Evolutionary conservation across 2,113 vertebrate species (phyloP).

Genomic region (Aegithalos caudatus): DNA sequence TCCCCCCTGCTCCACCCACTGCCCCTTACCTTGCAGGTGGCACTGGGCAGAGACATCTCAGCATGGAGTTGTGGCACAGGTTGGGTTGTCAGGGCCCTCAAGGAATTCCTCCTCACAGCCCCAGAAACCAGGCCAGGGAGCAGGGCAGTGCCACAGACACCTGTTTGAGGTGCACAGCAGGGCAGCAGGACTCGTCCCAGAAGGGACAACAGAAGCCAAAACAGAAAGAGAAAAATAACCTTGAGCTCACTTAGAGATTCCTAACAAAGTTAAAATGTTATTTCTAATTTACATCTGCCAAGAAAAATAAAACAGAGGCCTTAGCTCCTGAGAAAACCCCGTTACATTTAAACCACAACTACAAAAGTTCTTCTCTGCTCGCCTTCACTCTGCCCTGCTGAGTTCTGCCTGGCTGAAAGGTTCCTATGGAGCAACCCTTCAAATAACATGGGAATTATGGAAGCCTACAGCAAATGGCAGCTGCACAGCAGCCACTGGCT

Average conservation of each 20-base stretch:
- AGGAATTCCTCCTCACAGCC: neutral
- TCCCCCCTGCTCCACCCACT: too few species aligned
- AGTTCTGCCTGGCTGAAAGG: neutral
- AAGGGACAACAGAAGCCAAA: neutral
- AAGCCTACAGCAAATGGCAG: neutral
- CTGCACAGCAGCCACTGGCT: neutral
- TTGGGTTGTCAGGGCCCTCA: neutral
- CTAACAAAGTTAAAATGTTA: neutral
- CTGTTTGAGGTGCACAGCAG: fast-evolving
- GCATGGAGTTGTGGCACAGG: neutral
- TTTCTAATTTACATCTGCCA: neutral
- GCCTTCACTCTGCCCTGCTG: neutral
- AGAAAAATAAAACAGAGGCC: neutral
- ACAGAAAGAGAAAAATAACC: neutral
- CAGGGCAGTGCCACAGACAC: neutral
- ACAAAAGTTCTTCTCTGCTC: neutral
- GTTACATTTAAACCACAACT: neutral
- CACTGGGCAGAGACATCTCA: neutral
- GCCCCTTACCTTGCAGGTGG: neutral
- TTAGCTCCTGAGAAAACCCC: neutral
- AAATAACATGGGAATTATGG: neutral
- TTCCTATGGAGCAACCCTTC: neutral
- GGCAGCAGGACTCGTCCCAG: neutral
- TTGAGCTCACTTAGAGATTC: neutral
- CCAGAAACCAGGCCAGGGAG: fast-evolving